Percentiles rank a stretch among this genome's conserved stretches.
phyloP scores from a whole-genome alignment of 2,113 vertebrate species.

The Phyllopteryx taeniolatus region DNA sequence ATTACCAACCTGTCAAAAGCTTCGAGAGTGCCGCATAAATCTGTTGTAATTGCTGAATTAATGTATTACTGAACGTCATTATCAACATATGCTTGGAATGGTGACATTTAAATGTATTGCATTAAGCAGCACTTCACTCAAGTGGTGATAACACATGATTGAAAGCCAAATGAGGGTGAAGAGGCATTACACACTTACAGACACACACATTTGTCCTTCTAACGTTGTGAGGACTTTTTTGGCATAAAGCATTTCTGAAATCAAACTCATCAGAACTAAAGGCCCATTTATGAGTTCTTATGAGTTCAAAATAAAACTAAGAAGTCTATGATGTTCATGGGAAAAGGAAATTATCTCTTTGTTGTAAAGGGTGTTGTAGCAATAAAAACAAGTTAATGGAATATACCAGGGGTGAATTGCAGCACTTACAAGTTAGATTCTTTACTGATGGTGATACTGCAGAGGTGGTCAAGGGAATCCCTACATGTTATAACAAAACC shows the following conservation, averaged over 20 bases:
- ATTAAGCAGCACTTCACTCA: constrained; percentile 21
- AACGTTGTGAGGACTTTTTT: neutral
- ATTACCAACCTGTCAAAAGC: constrained; percentile 20
- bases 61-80: constrained; percentile 27
- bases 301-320: neutral
- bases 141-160: constrained; percentile 25
- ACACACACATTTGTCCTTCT: constrained; percentile 5
- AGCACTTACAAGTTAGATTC: neutral
- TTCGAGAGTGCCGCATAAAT: constrained; percentile 38
- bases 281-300: neutral
- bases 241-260: neutral
- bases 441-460: neutral
- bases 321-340: neutral
- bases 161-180: constrained; percentile 13
- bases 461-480: constrained; percentile 6
- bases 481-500: neutral
- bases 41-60: constrained; percentile 30
- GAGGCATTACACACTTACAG: constrained; percentile 9
- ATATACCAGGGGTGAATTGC: neutral
- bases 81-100: constrained; percentile 30
- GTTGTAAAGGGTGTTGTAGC: neutral
- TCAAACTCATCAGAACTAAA: neutral
- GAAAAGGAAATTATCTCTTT: neutral
- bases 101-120: constrained; percentile 51
- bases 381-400: neutral